Conservation (phyloP, 2,797 vertebrate species). For the Danio aesculapii region DNA sequence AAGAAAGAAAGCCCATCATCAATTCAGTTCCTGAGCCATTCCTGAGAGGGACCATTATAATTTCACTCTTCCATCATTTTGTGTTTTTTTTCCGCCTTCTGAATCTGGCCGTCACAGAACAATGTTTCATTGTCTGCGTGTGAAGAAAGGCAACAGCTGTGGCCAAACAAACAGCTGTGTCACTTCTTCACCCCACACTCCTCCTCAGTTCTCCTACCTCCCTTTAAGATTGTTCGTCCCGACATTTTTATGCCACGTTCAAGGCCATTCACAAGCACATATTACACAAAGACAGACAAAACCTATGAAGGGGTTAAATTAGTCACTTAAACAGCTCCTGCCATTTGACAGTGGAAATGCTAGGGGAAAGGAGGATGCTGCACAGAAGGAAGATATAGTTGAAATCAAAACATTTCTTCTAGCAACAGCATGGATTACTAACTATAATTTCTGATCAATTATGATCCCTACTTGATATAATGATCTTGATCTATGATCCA, state of each 20-base stretch:
- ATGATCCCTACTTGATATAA: no score
- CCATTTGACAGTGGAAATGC: no score
- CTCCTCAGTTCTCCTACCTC: conserved; percentile 25
- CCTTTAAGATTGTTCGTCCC: conserved; percentile 4
- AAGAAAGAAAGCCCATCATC: neutral
- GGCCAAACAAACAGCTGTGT: conserved; percentile 79
- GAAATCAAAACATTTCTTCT: no score
- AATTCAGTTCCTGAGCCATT: neutral
- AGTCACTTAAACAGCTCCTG: no score
- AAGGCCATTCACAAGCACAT: neutral
- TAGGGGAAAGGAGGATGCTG: no score
- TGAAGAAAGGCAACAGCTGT: conserved; percentile 78
- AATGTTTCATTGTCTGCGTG: conserved; percentile 68
- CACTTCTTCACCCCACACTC: conserved; percentile 62
- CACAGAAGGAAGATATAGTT: no score
- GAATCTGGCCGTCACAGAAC: conserved; percentile 65
- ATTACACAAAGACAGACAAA: neutral
- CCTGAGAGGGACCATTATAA: conserved; percentile 4
- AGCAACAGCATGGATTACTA: no score
- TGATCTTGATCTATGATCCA: no score
- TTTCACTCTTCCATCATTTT: conserved; percentile 2
- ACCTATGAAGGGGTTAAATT: no score
- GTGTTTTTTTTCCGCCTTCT: conserved; percentile 43
- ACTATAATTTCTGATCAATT: no score
- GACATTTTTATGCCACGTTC: neutral